Conservation (phyloP, 2,113 vertebrate genomes). For the Columba janthina region DNA sequence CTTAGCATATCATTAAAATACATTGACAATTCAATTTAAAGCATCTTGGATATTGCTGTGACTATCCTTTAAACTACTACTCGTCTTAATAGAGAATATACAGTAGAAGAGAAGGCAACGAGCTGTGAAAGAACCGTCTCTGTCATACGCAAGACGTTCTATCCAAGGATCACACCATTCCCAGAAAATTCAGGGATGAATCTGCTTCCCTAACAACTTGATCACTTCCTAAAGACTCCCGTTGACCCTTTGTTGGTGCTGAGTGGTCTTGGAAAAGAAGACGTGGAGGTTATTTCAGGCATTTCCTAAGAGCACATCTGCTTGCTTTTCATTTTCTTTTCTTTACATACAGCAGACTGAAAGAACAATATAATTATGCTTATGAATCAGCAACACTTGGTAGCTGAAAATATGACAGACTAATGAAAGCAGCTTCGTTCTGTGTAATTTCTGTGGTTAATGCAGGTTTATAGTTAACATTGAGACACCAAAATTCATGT, state of each 20-base stretch:
- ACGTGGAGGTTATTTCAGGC: not conserved
- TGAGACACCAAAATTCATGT: not conserved
- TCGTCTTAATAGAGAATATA: not conserved
- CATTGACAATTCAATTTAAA: not conserved
- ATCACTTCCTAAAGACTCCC: not conserved
- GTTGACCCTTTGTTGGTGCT: not conserved
- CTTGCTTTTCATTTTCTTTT: not conserved
- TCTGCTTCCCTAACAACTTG: not conserved
- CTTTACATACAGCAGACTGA: not conserved
- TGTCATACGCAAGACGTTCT: fast-evolving
- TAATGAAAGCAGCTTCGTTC: not conserved
- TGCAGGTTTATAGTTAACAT: not conserved
- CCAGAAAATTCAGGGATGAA: not conserved
- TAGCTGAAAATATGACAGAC: not conserved
- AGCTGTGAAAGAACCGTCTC: not conserved
- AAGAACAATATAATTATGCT: not conserved
- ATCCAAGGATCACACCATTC: not conserved
- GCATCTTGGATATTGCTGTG: not conserved
- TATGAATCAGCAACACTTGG: not conserved
- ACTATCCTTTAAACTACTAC: not conserved
- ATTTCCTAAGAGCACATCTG: not conserved
- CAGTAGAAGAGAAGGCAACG: not conserved
- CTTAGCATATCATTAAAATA: not conserved
- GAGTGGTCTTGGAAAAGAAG: not conserved
- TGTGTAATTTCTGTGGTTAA: not conserved